phyloP scores from a whole-genome alignment of 2,888 invertebrate species.

The Diaphora mendica region DNA sequence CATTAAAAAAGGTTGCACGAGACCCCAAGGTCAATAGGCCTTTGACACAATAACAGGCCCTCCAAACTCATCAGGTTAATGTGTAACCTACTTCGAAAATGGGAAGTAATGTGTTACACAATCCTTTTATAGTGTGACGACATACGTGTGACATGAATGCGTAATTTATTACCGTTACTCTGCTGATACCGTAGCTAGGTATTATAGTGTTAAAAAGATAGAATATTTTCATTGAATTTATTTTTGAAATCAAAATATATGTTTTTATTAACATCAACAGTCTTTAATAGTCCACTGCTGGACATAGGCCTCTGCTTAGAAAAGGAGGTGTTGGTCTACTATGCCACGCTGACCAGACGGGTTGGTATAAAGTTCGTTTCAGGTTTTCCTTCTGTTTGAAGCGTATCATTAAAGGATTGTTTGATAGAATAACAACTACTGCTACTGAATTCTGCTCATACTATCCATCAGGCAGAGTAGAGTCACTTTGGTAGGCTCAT shows the following conservation, averaged over 20 bases:
- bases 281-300: too few species aligned
- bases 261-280: background rate
- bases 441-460: too few species aligned
- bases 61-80: conserved; percentile 27
- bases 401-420: too few species aligned
- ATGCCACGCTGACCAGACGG: too few species aligned
- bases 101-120: conserved; percentile 47
- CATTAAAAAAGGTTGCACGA: background rate
- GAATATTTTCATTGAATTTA: too few species aligned
- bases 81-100: conserved; percentile 44
- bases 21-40: conserved; percentile 26
- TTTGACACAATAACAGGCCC: conserved; percentile 21
- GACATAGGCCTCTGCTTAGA: too few species aligned
- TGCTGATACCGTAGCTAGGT: background rate
- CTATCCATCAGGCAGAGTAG: too few species aligned
- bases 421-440: too few species aligned
- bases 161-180: conserved; percentile 19
- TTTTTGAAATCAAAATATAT: background rate
- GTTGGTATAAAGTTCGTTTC: too few species aligned
- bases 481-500: too few species aligned
- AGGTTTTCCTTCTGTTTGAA: too few species aligned
- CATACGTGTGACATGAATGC: conserved; percentile 15
- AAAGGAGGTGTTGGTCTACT: too few species aligned
- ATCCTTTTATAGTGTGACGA: conserved; percentile 40
- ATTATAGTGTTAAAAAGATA: background rate